phyloP scores from a whole-genome alignment of 2,113 vertebrate species.

The Serinus canaria region DNA sequence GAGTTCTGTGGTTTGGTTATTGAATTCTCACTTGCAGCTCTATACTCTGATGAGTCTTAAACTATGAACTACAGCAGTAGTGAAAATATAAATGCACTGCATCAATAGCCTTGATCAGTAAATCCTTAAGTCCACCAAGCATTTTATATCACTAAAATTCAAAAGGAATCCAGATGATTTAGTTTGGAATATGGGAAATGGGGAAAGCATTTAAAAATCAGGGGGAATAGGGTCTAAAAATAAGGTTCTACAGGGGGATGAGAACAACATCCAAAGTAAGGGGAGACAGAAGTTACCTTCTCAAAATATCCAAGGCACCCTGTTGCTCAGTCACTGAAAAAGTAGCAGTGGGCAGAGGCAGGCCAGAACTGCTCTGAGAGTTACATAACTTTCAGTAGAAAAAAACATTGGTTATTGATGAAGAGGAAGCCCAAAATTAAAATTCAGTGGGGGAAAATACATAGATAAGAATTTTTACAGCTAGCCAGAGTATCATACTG shows the following conservation, averaged over 20 bases:
- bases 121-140: neutral
- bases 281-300: constrained; percentile 40
- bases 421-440: neutral
- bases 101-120: neutral
- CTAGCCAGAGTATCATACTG: neutral
- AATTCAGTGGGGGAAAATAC: neutral
- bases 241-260: neutral
- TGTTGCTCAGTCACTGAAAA: constrained; percentile 42
- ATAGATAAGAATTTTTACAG: neutral
- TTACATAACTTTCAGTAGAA: constrained; percentile 50
- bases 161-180: neutral
- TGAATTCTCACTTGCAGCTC: neutral
- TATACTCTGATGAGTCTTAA: neutral
- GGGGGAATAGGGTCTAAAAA: neutral
- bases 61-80: neutral
- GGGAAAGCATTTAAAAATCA: neutral
- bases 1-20: neutral
- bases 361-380: constrained; percentile 54
- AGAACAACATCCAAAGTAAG: constrained; percentile 13
- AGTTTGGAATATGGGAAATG: neutral
- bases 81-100: neutral
- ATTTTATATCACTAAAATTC: neutral
- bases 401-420: constrained; percentile 32
- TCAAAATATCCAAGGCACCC: constrained; percentile 52
- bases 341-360: constrained; percentile 49